Conservation (phyloP, 2,797 vertebrate species). For the Salmo trutta region DNA sequence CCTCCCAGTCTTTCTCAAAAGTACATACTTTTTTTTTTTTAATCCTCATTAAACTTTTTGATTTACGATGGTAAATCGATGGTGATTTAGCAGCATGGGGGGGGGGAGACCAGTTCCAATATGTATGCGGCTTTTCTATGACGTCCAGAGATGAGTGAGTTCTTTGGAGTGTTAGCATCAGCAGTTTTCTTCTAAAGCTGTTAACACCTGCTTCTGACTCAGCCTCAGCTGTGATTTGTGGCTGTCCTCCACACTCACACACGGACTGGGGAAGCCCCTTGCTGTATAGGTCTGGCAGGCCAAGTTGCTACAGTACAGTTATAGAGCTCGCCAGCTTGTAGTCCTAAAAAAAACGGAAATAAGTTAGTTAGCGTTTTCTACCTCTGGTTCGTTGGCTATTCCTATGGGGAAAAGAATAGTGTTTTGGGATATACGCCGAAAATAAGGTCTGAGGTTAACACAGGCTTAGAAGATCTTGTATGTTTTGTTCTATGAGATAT, state of each 20-base stretch:
- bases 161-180: conserved; percentile 16
- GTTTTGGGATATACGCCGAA: no score
- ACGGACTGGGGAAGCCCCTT: conserved; percentile 53
- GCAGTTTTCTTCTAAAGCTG: conserved; percentile 31
- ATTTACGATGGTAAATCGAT: background rate
- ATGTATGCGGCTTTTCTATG: no score
- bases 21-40: background rate
- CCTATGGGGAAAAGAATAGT: no score
- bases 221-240: conserved; percentile 42
- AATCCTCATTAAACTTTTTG: background rate
- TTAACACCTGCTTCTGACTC: conserved; percentile 66
- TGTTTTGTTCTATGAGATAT: no score
- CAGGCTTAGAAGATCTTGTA: no score
- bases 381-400: no score
- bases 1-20: background rate
- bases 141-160: conserved; percentile 16
- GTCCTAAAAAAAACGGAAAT: no score
- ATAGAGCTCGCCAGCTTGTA: no score
- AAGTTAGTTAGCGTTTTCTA: no score
- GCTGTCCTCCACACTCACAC: conserved; percentile 21
- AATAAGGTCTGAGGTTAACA: no score
- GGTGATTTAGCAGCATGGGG: background rate
- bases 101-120: background rate
- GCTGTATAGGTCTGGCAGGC: conserved; percentile 26
- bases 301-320: conserved; percentile 28